Base-by-base conservation (phyloP, 2,113 vertebrate species). In the Apus apus region DNA sequence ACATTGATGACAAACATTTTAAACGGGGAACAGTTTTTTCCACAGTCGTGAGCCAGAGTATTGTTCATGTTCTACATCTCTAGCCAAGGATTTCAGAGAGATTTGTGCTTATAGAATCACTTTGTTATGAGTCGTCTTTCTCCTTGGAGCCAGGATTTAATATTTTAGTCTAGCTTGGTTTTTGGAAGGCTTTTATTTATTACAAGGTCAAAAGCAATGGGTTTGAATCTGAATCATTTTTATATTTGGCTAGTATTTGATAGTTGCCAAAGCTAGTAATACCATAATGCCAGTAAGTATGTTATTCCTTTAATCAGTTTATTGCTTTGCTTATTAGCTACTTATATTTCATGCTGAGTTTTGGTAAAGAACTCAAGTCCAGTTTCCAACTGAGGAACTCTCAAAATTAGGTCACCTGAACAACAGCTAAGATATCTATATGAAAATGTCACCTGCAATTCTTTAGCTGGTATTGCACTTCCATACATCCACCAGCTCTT, bases 41-140 rank as follows among this genome's bases (percentile, higher is more conserved):
- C 90, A 75, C 29, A 74, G 30, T 72, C 53, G 46, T 40, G 76
- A 92, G 85, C 93, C 94, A 96, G 79, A 62, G 38, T 88, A 90
- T 93, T 93, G 85, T 96, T 95, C 83, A 68, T 57, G 36, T 78
- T 89, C 76, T 78, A 30, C 30, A 21, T 94, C 91, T 96, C 90
- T 30, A 92, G 92, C 94, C 76, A 97, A 92, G 93, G 76, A 81
- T 96, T 96, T 95, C 45, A 80, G 79, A 53, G 93, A 89, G 88
- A 92, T 92, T 92, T 94, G 61, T 84, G 68, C 82, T 89, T 93
- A 80, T 66, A 79, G 78, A 91, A 94, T 91, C 14, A 38, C 38
- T 96, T 95, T 64, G 48, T 89, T 91, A 61, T 86, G 65, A 92
- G 53, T 75, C 0, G 10, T 81, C 72, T 67, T 88, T 96, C 34